Percentiles rank a stretch among this genome's conserved stretches.
Evolutionary conservation across 35 echinoderm and acorn worm genomes (phyloP).

Genomic region (Eucidaris tribuloides): DNA sequence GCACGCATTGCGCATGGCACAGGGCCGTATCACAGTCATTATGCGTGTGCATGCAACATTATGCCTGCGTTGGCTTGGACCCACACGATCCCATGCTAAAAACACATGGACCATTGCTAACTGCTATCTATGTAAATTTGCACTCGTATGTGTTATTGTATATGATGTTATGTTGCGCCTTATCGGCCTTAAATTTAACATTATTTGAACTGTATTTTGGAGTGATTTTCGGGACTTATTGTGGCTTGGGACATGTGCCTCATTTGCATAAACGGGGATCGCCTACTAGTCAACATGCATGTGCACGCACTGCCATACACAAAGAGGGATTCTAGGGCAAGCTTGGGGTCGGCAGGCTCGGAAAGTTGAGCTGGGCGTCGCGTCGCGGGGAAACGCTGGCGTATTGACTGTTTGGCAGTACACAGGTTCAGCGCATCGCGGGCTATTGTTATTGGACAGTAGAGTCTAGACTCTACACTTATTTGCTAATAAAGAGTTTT

Average conservation of each 20-base stretch:
- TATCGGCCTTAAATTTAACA: too few relatives aligned
- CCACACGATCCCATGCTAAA: too few relatives aligned
- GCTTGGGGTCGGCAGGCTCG: not conserved
- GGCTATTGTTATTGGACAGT: too few relatives aligned
- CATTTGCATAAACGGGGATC: slow-evolving; percentile 59
- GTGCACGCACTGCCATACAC: not conserved
- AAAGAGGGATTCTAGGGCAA: slow-evolving; percentile 24
- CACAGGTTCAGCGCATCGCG: too few relatives aligned
- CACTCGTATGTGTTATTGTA: too few relatives aligned
- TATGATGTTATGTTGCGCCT: too few relatives aligned
- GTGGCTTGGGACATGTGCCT: slow-evolving; percentile 24
- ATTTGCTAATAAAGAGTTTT: too few relatives aligned
- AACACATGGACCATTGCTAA: too few relatives aligned
- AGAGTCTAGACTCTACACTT: too few relatives aligned
- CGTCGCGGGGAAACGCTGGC: too few relatives aligned
- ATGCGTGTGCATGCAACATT: not conserved
- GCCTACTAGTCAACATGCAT: not conserved
- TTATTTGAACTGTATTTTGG: slow-evolving; percentile 17
- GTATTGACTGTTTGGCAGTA: too few relatives aligned
- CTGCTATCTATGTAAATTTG: too few relatives aligned
- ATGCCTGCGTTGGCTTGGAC: not conserved
- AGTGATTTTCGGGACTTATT: slow-evolving; percentile 42
- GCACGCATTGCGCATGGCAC: slow-evolving; percentile 30
- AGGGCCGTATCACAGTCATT: not conserved
- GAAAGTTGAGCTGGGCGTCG: slow-evolving; percentile 2